These are phyloP conservation scores for Melanchra persicariae DNA, from an alignment of 2,888 invertebrate genomes.

Conservation along the genomic window DNA sequence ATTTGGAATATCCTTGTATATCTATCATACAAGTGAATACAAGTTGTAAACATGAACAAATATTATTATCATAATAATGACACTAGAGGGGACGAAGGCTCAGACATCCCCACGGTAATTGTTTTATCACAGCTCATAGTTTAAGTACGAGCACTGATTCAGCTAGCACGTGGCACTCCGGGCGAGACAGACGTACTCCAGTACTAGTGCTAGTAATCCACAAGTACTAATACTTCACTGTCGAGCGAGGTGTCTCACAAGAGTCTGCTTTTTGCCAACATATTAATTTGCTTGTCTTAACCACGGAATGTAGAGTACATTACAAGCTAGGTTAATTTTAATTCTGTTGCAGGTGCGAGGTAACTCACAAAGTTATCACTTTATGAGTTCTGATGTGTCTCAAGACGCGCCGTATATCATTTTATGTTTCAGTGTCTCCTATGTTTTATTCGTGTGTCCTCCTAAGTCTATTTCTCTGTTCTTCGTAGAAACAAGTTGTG, in stretches of 20 bases:
- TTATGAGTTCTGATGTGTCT: neutral
- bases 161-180: neutral
- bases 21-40: too few species aligned
- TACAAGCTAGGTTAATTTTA: conserved; percentile 11
- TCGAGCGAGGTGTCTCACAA: neutral
- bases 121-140: neutral
- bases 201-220: neutral
- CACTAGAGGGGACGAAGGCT: too few species aligned
- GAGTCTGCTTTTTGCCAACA: conserved; percentile 1
- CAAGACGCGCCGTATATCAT: neutral
- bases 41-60: too few species aligned
- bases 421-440: too few species aligned
- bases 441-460: conserved; percentile 1
- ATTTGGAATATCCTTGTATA: neutral
- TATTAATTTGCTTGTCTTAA: conserved; percentile 3
- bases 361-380: conserved; percentile 12
- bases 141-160: neutral
- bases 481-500: neutral
- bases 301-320: conserved; percentile 16
- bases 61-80: too few species aligned
- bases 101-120: neutral
- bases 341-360: neutral
- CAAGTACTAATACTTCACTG: neutral
- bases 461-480: neutral
- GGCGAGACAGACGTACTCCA: too few species aligned